Evolutionary conservation across 2,888 invertebrate genomes (phyloP).

Genomic region (Aspidiotus destructor): DNA sequence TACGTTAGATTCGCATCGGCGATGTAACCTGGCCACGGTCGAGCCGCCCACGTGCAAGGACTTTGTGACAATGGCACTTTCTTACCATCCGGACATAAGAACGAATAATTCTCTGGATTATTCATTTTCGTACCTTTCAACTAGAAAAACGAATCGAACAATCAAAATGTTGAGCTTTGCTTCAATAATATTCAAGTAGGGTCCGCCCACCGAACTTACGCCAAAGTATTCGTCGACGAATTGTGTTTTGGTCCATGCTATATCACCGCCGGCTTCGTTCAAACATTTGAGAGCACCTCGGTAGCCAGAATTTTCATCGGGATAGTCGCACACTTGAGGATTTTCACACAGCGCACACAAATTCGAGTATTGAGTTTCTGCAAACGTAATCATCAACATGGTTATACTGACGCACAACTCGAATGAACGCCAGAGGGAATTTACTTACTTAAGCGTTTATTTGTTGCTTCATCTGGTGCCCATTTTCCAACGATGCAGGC

Average conservation of each 20-base stretch:
- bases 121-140: conserved; percentile 12
- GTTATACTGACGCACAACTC: neutral
- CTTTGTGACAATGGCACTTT: conserved; percentile 55
- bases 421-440: neutral
- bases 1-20: conserved; percentile 46
- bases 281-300: conserved; percentile 76
- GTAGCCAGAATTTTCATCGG: conserved; percentile 76
- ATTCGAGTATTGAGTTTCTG: conserved; percentile 53
- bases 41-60: conserved; percentile 70
- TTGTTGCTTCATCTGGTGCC: conserved; percentile 64
- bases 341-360: conserved; percentile 69
- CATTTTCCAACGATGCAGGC: conserved; percentile 80
- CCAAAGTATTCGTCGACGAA: conserved; percentile 71
- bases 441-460: conserved; percentile 58
- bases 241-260: conserved; percentile 77
- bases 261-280: conserved; percentile 68
- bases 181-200: neutral
- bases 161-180: neutral
- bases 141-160: neutral
- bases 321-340: conserved; percentile 65
- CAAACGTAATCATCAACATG: neutral
- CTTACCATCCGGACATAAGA: conserved; percentile 69
- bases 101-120: conserved; percentile 54
- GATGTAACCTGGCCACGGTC: conserved; percentile 74
- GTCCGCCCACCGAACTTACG: conserved; percentile 41